A percentile compares a stretch with the other conserved stretches of the same genome.
These are phyloP conservation scores for Pyrochroa serraticornis DNA, from an alignment of 2,888 invertebrate species.

Conservation along the genomic window DNA sequence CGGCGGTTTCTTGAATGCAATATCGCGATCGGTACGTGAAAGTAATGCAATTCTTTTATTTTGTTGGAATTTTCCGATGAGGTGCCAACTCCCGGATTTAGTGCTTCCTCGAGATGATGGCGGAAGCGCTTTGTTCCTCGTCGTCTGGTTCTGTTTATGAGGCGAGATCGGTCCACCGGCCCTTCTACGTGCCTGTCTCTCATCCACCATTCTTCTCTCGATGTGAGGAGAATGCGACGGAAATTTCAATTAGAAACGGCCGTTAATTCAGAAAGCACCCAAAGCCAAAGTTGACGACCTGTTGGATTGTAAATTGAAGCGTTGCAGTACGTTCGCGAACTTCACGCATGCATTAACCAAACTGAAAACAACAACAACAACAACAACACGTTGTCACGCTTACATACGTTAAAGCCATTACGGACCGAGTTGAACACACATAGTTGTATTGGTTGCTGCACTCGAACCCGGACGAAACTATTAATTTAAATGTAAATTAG, in stretches of 20 bases:
- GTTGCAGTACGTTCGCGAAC: no score
- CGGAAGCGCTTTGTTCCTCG: slow-evolving; percentile 22
- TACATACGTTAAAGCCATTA: no score
- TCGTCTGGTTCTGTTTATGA: slow-evolving; percentile 16
- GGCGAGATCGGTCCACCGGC: slow-evolving; percentile 6
- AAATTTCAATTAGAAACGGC: slow-evolving; percentile 13
- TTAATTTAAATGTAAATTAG: slow-evolving; percentile 27
- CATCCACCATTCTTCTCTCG: slow-evolving; percentile 1
- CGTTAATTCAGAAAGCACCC: not conserved
- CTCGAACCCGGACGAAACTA: slow-evolving; percentile 7
- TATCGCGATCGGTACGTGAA: not conserved
- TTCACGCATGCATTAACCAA: no score
- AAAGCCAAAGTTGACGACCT: no score
- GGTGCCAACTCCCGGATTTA: slow-evolving; percentile 9
- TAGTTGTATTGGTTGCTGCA: slow-evolving; percentile 4
- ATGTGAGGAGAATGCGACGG: slow-evolving; percentile 15
- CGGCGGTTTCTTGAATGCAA: not conserved
- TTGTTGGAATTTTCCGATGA: slow-evolving; percentile 12
- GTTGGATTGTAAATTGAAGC: no score
- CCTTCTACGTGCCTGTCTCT: slow-evolving; percentile 14
- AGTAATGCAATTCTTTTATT: not conserved
- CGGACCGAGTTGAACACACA: not conserved
- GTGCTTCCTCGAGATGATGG: slow-evolving; percentile 19
- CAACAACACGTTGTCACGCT: no score
- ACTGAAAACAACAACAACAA: no score